Evolutionary conservation across 2,797 vertebrate genomes (phyloP), one percentile per base, ranked within the genome.

Genomic region (Scarus forsteni): DNA sequence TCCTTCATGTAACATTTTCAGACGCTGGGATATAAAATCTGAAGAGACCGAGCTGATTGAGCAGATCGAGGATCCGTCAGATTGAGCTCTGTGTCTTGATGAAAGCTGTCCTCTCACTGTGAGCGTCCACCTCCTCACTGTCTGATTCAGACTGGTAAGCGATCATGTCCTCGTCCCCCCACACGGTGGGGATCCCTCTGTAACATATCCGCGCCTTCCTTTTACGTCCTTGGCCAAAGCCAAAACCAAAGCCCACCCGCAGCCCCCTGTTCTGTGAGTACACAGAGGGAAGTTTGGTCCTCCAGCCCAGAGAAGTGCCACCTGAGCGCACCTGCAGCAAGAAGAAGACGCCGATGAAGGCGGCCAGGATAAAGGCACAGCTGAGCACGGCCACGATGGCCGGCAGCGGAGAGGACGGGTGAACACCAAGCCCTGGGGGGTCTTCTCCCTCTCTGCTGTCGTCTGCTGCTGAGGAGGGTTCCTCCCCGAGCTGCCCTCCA

Each of bases 51-150:
- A 39, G 38, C 7, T 39, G 38, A 39, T 39, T 10, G 34, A 2
- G 62, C 61, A 43, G 75, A 64, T 52, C 51, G 77, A 66, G 51
- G 14, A 85, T 76, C 62, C 49, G 75, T 94, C 96, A 98, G 89
- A 98, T 96, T 46, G 93, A 91, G 84, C 97, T 98, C 93, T 98
- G 97, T 60, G 97, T 97, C 92, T 95, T 97, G 94, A 99, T 98
- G 79, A 99, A 99, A 89, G 97, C 96, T 80, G 96, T 97, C 95
- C 96, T 96, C 94, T 99, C 98, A 9, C 91, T 93, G 89, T 94
- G 95, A 63, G 79, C 84, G 74, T 96, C 95, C 0, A 93, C 91
- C n/a, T 97, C 97, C 80, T 96, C 96, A 49, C 91, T 94, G 75
- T 98, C 98, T 1, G 96, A 97, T 90, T 99, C 97, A 0, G 96